Percentiles rank a stretch among this genome's conserved stretches.
These are phyloP conservation scores for Poeciliopsis prolifica DNA, from an alignment of 2,113 vertebrate species.

Conservation along the genomic window DNA sequence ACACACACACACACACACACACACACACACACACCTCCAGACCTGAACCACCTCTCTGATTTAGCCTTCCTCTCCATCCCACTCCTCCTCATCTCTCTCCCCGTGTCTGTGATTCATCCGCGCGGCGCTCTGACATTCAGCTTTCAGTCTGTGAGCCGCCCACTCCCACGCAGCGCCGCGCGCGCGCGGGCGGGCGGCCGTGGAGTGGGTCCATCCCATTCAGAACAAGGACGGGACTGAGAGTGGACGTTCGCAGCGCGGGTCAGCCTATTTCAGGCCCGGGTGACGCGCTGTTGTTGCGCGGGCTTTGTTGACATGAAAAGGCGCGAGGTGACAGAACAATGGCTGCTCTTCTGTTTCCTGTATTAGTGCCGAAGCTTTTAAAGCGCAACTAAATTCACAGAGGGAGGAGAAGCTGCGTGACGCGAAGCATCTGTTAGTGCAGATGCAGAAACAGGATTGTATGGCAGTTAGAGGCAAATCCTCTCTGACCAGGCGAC, in stretches of 20 bases:
- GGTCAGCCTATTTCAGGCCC: not conserved
- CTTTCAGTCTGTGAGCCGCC: constrained; percentile 26
- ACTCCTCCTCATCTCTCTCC: constrained; percentile 33
- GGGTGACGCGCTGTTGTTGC: not conserved
- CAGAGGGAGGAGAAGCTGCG: not conserved
- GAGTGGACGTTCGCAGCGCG: not conserved
- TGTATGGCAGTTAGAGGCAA: not conserved
- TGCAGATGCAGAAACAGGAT: too few relatives aligned
- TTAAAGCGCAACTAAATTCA: not conserved
- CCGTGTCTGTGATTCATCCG: constrained; percentile 64
- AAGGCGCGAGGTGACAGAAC: not conserved
- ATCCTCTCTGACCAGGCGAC: not conserved
- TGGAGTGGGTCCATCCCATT: constrained; percentile 19
- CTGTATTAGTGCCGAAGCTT: not conserved
- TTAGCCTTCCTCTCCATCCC: constrained; percentile 27
- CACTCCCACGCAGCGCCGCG: constrained; percentile 37
- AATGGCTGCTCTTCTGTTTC: not conserved
- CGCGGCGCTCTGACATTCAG: constrained; percentile 46
- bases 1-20: constrained; percentile 21
- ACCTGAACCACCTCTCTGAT: constrained; percentile 25
- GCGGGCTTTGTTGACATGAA: not conserved
- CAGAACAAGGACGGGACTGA: not conserved
- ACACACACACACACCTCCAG: not conserved
- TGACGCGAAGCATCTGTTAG: not conserved
- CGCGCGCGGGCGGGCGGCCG: constrained; percentile 1